Base-by-base conservation (phyloP, 2,888 invertebrate genomes). In the Megalurothrips usitatus region DNA sequence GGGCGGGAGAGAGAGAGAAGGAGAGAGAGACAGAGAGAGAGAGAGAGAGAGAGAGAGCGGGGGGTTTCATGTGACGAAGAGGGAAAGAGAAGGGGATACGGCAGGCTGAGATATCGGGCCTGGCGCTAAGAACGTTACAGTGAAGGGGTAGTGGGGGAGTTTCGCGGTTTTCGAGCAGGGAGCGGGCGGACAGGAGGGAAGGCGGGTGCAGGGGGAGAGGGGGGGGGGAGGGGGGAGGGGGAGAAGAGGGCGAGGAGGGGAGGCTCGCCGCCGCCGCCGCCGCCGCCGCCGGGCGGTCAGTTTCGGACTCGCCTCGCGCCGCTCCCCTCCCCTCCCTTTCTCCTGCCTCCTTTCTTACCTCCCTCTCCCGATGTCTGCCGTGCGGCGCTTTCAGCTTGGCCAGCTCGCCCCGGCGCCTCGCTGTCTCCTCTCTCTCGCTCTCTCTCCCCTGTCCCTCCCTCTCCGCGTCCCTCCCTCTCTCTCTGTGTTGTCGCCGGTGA, bases 1-100 rank as follows among this genome's bases (percentile, higher is more conserved):
- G 49, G 87, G 88, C 87, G 88, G 90, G 89, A 88, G 89, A 90
- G 89, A 90, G 88, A 86, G 84, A 85, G 85, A 84, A 84, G 84
- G 83, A 84, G 84, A 86, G 84, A 86, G 83, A 90, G 90, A 89
- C 90, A 89, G 89, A 89, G 88, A 87, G 89, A 89, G 89, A 90
- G 87, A 85, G 84, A 84, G 85, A 84, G 84, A 84, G 84, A 82
- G 85, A 86, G 86, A 84, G 85, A 85, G 86, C 86, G 86, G 86
- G 86, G 86, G 84, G 83, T 23, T 47, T 79, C 34, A 43, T 79
- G 34, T 80, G 58, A 79, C 52, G n/a, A n/a, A 58, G 58, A 58
- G 58, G n/a, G 12, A 58, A n/a, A 58, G 58, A 58, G 58, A 58
- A n/a, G 17, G 19, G 58, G 58, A 58, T 8, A 58, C 19, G 58